Evolutionary conservation across 2,888 invertebrate species (phyloP).

Genomic region (Leucozona laternaria): DNA sequence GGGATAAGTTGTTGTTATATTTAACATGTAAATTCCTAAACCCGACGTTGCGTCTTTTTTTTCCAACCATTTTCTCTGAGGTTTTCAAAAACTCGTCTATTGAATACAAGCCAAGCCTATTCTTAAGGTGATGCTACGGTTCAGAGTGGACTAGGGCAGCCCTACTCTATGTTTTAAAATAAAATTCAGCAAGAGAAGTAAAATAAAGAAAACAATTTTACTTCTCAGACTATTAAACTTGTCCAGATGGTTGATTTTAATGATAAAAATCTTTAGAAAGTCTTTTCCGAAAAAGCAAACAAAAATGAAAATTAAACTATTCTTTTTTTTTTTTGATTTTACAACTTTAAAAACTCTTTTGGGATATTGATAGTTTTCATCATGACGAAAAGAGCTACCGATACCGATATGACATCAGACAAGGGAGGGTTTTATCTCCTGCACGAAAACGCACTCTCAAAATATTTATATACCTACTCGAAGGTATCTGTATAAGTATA

Average conservation of each 20-base stretch:
- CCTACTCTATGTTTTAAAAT: too few species aligned
- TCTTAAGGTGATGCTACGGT: too few species aligned
- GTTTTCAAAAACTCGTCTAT: too few species aligned
- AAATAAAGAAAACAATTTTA: background rate
- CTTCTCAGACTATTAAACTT: background rate
- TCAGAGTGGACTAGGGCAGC: too few species aligned
- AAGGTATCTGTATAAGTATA: background rate
- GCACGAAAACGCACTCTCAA: slow-evolving; percentile 34
- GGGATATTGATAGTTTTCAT: slow-evolving; percentile 46
- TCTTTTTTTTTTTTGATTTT: slow-evolving; percentile 31
- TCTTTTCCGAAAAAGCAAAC: background rate
- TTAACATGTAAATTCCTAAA: too few species aligned
- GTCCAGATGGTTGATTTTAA: slow-evolving; percentile 58
- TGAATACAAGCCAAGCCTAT: too few species aligned
- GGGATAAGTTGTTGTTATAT: too few species aligned
- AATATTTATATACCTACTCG: background rate
- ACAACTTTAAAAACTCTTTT: slow-evolving; percentile 58
- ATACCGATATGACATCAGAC: background rate
- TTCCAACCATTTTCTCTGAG: too few species aligned
- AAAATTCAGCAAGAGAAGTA: too few species aligned
- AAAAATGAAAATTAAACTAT: background rate
- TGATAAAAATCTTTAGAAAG: slow-evolving; percentile 48
- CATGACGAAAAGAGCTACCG: background rate
- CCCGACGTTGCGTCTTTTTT: too few species aligned
- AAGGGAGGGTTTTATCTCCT: background rate